Evolutionary conservation across 2,113 vertebrate genomes (phyloP), one percentile per base, ranked within the genome.

Genomic region (Vanacampus margaritifer): DNA sequence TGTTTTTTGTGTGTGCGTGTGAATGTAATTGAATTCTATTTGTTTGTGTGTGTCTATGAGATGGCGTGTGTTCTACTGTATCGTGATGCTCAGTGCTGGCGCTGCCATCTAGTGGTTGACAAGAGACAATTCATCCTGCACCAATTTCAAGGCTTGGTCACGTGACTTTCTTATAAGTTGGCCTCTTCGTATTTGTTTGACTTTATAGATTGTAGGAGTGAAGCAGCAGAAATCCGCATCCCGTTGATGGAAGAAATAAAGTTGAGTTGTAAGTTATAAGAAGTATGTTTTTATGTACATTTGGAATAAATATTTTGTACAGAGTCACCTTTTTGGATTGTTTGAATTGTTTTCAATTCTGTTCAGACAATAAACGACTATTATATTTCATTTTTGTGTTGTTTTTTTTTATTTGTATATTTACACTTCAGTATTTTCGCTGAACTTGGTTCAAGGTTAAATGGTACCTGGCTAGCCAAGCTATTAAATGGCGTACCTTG

Each of bases 231-330:
- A 21, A 48, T 64, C 24, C 23, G 6, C 1, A 23, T 26, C 10
- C 35, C 17, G 17, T 48, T 35, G 11, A n/a, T 50, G 43, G 43
- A 50, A 65, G 19, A 14, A 13, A 35, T 14, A 1, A 63, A 45
- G 24, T 50, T 64, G 13, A 46, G 62, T n/a, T 46, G n/a, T 64
- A 50, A 65, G 17, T 65, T 32, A 64, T 64, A 28, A 50, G 72
- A 83, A 84, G 84, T 77, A 79, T 83, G 85, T 90, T 88, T 81
- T 84, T 19, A 81, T 84, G 78, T 83, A 28, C 32, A 87, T 87
- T 90, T 88, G 24, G 85, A 92, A 89, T 88, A 89, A 92, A 91
- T 79, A 62, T 87, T 90, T 90, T 89, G 84, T 91, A 91, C 80
- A 88, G 81, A 46, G 11, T 5, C 19, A 13, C 50, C 14, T 63